Evolutionary conservation across 2,797 vertebrate species (phyloP).

Genomic region (Anolis apletophallus): DNA sequence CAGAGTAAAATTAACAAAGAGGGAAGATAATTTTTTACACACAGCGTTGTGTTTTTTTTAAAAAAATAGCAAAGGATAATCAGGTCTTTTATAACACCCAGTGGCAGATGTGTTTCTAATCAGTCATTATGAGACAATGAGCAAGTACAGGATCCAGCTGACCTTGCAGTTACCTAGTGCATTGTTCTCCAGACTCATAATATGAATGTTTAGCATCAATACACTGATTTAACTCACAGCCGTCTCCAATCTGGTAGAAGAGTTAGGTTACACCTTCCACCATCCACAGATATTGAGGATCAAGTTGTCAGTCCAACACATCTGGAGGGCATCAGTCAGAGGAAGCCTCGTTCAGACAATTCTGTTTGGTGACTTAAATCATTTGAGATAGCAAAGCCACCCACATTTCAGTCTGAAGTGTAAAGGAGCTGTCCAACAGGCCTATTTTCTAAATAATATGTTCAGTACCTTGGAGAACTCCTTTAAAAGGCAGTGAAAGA

Average conservation of each 20-base stretch:
- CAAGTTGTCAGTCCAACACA: no score
- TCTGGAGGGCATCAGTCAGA: no score
- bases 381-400: no score
- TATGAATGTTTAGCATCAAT: background rate
- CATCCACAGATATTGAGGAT: background rate
- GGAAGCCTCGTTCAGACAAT: no score
- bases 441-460: no score
- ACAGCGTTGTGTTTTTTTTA: background rate
- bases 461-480: no score
- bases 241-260: background rate
- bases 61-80: conserved; percentile 45
- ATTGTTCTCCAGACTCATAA: conserved; percentile 31
- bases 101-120: conserved; percentile 53
- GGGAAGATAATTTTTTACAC: conserved; percentile 32
- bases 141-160: conserved; percentile 35
- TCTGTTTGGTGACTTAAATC: no score
- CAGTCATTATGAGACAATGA: conserved; percentile 28
- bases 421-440: no score
- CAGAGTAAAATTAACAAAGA: conserved; percentile 16
- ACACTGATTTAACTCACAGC: background rate
- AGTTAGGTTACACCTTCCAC: background rate
- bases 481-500: no score
- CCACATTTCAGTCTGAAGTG: no score
- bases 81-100: conserved; percentile 42
- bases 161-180: conserved; percentile 26